phyloP scores from a whole-genome alignment of 1,140 invertebrate species.

The Acromyrmex charruanus region DNA sequence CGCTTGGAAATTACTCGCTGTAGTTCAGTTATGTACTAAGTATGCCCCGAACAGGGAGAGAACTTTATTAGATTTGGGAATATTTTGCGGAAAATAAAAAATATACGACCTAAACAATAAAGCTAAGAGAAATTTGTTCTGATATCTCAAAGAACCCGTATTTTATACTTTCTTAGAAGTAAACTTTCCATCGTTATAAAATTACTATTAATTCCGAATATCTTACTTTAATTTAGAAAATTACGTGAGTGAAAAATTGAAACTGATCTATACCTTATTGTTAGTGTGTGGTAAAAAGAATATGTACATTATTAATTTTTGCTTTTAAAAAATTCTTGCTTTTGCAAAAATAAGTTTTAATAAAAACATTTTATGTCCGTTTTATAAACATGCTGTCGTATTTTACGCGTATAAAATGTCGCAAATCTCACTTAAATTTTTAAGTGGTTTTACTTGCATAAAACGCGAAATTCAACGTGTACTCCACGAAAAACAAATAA shows the following conservation, averaged over 20 bases:
- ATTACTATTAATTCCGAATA: not conserved
- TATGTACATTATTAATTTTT: not conserved
- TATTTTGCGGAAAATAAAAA: constrained; percentile 40
- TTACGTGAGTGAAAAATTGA: not conserved
- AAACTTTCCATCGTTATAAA: not conserved
- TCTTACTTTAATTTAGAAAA: not conserved
- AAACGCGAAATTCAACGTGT: constrained; percentile 37
- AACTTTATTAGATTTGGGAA: constrained; percentile 42
- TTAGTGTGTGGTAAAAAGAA: not conserved
- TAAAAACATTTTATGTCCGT: not conserved
- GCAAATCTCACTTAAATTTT: constrained; percentile 35
- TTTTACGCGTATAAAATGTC: not conserved
- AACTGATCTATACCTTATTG: not conserved
- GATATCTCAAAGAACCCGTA: not conserved
- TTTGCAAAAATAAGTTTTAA: not conserved
- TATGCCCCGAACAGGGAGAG: not conserved
- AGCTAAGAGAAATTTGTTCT: constrained; percentile 16
- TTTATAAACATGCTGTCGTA: not conserved
- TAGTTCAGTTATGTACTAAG: constrained; percentile 1
- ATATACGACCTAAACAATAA: not conserved
- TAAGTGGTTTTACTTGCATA: not conserved
- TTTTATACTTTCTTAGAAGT: not conserved
- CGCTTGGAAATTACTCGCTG: constrained; percentile 13
- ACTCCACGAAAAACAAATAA: constrained; percentile 29
- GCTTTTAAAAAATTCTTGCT: not conserved